Base-by-base conservation (phyloP, 2,113 vertebrate genomes). In the Cyphomyrus discorhynchus region DNA sequence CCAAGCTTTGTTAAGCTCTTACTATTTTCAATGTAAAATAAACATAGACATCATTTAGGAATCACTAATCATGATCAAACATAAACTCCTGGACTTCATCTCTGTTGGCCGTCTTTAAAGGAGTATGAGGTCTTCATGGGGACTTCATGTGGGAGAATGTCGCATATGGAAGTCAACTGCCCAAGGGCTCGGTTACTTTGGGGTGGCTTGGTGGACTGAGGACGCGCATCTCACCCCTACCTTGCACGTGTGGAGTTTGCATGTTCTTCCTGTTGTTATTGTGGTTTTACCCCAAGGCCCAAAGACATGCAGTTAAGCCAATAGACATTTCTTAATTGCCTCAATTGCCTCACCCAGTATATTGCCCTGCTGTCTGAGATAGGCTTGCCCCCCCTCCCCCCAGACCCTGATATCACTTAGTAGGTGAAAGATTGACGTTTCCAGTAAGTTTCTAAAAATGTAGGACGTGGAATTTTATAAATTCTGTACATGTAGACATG, bases 121-220 rank as follows among this genome's bases (percentile, higher is more conserved):
- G 46, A 50, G 45, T 49, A 21, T 74, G 27, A 31, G 31, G 47
- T 80, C 46, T 86, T n/a, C 62, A 21, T 50, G n/a, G n/a, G 19
- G n/a, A 74, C 8, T 7, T 39, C 46, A 39, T 80, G 11, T 50
- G 5, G 45, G 62, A 74, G n/a, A 19, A 74, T 47, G 92, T 92
- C 91, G 91, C 90, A 93, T 92, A 92, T 90, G 91, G 91, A 94
- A 94, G 93, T 91, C 91, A 94, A 93, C 93, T 93, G 94, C 93
- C 93, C 92, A 88, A 93, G 94, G 95, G 94, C 93, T 95, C 93
- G 94, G 93, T 96, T 94, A 95, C 91, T 91, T 91, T 89, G 92
- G 58, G 58, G n/a, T 31, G 8, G 62, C n/a, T 31, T 66, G 62
- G 10, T 31, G 10, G 62, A 66, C 31, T 66, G 62, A 31, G n/a